Evolutionary conservation across 2,797 vertebrate genomes (phyloP), one percentile per base, ranked within the genome.

Genomic region (Eospalax fontanierii): DNA sequence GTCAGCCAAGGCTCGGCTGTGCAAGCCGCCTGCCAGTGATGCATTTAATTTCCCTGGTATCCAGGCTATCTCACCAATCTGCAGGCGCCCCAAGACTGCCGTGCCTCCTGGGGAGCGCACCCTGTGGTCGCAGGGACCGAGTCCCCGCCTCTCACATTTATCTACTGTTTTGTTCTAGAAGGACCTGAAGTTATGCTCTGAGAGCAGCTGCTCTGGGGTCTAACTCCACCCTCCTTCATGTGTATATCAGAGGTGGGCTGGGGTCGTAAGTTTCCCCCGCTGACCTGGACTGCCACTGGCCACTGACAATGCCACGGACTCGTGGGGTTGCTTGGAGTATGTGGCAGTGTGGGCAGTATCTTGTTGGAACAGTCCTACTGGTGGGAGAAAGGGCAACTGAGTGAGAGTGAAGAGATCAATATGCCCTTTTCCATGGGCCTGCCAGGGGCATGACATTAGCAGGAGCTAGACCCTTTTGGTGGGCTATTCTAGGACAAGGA

Each of bases 361-460:
- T 57, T 9, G 11, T 46, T 26, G 4, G 2, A 54, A 18, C 0
- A 4, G 35, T 28, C 46, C 24, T 24, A 12, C 26, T 66, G n/a
- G 71, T 71, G 43, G 33, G 12, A 79, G 57, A 63, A 30, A 50
- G 38, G 43, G 30, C 30, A 57, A 28, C 38, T 70, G 33, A 35
- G 22, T 19, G 2, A 33, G 19, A 28, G 30, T 16, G 12, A 65
- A 15, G 26, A 76, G 63, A n/a, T 3, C 12, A 0, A 1, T 0
- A 1, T 12, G 2, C 38, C 38, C 46, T 79, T 38, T 54, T 33
- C 74, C 40, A 7, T 38, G 61, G 26, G 43, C 74, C 24, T 38
- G 87, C 70, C 61, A 54, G 50, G 50, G 50, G 50, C 50, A 54
- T 54, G 50, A 54, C 50, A 54, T 54, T 54, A 54, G 26, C 30